Base-by-base conservation (phyloP, 2,113 vertebrate species). In the Delphinus delphis region DNA sequence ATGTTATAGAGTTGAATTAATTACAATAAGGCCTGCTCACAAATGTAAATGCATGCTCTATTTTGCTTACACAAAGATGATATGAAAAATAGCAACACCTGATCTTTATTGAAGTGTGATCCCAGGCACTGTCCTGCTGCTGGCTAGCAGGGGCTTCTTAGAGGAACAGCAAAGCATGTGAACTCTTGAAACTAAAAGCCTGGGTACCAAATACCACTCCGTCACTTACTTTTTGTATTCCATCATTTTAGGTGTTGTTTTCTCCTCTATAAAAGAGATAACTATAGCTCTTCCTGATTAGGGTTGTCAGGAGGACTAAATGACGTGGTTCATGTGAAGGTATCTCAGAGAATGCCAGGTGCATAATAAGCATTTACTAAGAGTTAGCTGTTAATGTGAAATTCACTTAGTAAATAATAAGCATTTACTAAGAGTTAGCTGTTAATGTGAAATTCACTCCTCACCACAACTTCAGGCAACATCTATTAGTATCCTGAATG, bases 131-230 rank as follows among this genome's bases (percentile, higher is more conserved):
- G 20, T 12, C 41, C 9, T 28, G 81, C 65, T 38, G 10, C 23
- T 55, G 10, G 1, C 23, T 11, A 13, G 10, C 10, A 26, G 9
- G 41, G 13, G 11, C 53, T 62, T 13, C 25, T 14, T 25, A 71
- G 36, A 63, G 14, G 2, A 70, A 5, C 2, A 3, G 23, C 13
- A 1, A 25, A 44, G 50, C 23, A 53, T 1, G 12, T 3, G 23
- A 58, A 4, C 26, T 36, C 90, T 67, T 44, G 36, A 74, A 50
- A 8, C 53, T 3, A 26, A 41, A 3, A 12, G 31, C 2, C 21
- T 38, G 20, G 13, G 60, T 44, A 23, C 31, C 1, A 0, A 88
- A 65, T 31, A 18, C 20, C 36, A 25, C 26, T 47, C 63, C 38
- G 26, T 55, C n/a, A 33, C 33, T 90, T 8, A 33, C 38, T 9